These are phyloP conservation scores for Pempheris klunzingeri DNA, from an alignment of 2,797 vertebrate species.

Conservation along the genomic window DNA sequence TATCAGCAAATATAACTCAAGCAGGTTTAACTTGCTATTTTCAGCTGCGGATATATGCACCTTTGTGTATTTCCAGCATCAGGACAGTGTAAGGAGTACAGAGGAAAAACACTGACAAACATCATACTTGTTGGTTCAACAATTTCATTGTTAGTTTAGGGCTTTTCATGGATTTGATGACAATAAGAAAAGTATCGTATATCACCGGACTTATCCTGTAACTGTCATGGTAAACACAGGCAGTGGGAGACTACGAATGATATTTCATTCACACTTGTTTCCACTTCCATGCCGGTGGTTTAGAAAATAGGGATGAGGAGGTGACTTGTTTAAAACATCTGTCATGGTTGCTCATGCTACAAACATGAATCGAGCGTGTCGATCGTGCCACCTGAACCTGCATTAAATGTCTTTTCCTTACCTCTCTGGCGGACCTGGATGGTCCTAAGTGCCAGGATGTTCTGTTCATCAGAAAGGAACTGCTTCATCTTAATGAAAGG, in stretches of 20 bases:
- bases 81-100: background rate
- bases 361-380: background rate
- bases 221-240: background rate
- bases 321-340: background rate
- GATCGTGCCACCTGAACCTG: background rate
- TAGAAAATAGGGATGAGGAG: background rate
- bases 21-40: background rate
- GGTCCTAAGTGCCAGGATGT: conserved; percentile 96
- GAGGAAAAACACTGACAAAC: background rate
- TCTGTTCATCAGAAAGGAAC: conserved; percentile 98
- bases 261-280: background rate
- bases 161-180: conserved; percentile 3
- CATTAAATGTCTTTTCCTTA: conserved; percentile 69
- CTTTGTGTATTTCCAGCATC: conserved; percentile 9
- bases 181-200: background rate
- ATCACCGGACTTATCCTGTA: background rate
- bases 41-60: no score
- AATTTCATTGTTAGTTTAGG: background rate
- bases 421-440: conserved; percentile 99
- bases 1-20: background rate
- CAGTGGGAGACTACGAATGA: conserved; percentile 14
- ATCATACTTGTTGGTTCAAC: background rate
- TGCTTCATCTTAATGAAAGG: conserved; percentile 99
- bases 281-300: conserved; percentile 6
- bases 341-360: background rate